Percentiles rank a stretch among this genome's conserved stretches.
Conservation (phyloP, 2,888 invertebrate species). For the Tigriopus californicus region DNA sequence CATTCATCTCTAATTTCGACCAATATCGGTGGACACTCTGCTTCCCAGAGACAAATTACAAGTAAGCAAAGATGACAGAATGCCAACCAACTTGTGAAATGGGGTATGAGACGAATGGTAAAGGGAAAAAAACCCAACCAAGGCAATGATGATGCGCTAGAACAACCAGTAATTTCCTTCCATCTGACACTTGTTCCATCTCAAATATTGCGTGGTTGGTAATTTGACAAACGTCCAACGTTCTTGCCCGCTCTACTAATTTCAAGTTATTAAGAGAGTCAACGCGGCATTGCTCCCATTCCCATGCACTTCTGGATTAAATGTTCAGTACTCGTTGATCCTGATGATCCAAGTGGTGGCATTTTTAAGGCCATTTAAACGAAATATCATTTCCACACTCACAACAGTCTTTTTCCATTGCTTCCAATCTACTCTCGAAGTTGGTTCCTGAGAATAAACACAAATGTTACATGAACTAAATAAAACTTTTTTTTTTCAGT, state of each 20-base stretch:
- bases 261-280: too few relatives aligned
- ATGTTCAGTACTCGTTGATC: not conserved
- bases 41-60: not conserved
- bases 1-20: constrained; percentile 54
- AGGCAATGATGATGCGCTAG: not conserved
- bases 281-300: too few relatives aligned
- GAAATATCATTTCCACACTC: constrained; percentile 1
- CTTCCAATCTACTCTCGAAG: too few relatives aligned
- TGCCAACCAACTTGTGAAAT: too few relatives aligned
- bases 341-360: not conserved
- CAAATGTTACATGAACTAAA: too few relatives aligned
- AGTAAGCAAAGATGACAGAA: not conserved
- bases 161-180: not conserved
- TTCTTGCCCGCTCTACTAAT: too few relatives aligned
- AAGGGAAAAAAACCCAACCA: not conserved
- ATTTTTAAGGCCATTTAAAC: constrained; percentile 3
- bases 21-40: constrained; percentile 50
- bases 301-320: too few relatives aligned
- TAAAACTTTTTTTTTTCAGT: too few relatives aligned
- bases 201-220: not conserved
- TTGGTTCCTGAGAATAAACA: too few relatives aligned
- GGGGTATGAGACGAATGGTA: not conserved
- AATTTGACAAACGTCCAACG: too few relatives aligned
- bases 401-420: too few relatives aligned
- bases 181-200: not conserved